Percentiles rank a stretch among this genome's conserved stretches.
phyloP scores from a whole-genome alignment of 2,888 invertebrate species.

The Meiosimyza decipiens region DNA sequence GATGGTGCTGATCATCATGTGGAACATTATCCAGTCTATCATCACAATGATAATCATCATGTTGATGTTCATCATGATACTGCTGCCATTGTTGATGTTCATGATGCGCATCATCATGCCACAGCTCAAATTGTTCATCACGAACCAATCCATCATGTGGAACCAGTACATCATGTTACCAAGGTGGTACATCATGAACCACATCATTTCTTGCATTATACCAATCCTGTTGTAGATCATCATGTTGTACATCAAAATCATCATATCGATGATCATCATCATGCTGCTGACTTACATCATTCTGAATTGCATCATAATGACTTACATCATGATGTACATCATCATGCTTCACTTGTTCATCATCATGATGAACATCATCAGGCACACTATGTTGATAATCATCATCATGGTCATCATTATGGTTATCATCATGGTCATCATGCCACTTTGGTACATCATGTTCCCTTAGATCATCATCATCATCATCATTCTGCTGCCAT shows the following conservation, averaged over 20 bases:
- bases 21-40: slow-evolving; percentile 55
- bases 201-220: slow-evolving; percentile 62
- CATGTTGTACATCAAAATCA: slow-evolving; percentile 58
- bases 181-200: slow-evolving; percentile 64
- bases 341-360: slow-evolving; percentile 40
- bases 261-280: slow-evolving; percentile 56
- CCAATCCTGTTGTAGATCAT: slow-evolving; percentile 61
- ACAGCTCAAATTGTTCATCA: slow-evolving; percentile 60
- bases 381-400: slow-evolving; percentile 46
- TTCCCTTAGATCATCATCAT: slow-evolving; percentile 44
- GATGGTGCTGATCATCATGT: slow-evolving; percentile 52
- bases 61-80: slow-evolving; percentile 40
- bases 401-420: slow-evolving; percentile 43
- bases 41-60: slow-evolving; percentile 53
- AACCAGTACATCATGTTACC: slow-evolving; percentile 63
- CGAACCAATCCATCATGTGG: slow-evolving; percentile 62
- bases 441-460: slow-evolving; percentile 40
- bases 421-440: slow-evolving; percentile 35
- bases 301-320: slow-evolving; percentile 50
- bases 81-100: slow-evolving; percentile 46
- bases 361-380: slow-evolving; percentile 50
- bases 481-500: slow-evolving; percentile 51
- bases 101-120: slow-evolving; percentile 49
- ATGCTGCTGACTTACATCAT: slow-evolving; percentile 52
- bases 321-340: slow-evolving; percentile 45